Evolutionary conservation across 2,797 vertebrate genomes (phyloP).

Genomic region (Kryptopterus vitreolus): DNA sequence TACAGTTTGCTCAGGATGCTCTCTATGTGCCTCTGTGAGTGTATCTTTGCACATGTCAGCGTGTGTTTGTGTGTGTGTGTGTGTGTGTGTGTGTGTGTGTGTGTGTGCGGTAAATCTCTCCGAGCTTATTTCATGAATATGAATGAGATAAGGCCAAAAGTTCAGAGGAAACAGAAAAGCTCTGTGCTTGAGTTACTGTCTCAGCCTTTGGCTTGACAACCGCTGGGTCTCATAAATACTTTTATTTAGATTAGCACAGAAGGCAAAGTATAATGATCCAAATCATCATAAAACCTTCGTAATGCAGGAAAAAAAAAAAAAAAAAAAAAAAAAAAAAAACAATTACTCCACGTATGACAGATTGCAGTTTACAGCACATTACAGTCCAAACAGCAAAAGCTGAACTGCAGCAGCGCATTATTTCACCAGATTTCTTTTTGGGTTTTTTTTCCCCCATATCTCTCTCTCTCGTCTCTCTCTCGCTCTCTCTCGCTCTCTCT

Average conservation of each 20-base stretch:
- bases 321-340: conserved; percentile 19
- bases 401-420: conserved; percentile 7
- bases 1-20: background rate
- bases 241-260: conserved; percentile 40
- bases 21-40: background rate
- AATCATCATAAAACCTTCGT: conserved; percentile 28
- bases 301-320: conserved; percentile 13
- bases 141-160: conserved; percentile 38
- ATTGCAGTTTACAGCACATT: conserved; percentile 20
- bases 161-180: conserved; percentile 22
- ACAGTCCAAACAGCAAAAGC: background rate
- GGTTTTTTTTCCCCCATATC: background rate
- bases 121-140: conserved; percentile 50
- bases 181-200: conserved; percentile 37
- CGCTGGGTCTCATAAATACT: conserved; percentile 32
- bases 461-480: background rate
- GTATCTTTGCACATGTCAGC: conserved; percentile 3
- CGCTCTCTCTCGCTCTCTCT: background rate
- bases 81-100: conserved; percentile 17
- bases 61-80: conserved; percentile 1
- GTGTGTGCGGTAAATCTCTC: conserved; percentile 33
- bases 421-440: background rate
- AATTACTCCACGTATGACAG: conserved; percentile 15
- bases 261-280: conserved; percentile 38
- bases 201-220: conserved; percentile 33